Conservation (phyloP, 35 echinoderm and acorn worm species). For the Strongylocentrotus purpuratus region DNA sequence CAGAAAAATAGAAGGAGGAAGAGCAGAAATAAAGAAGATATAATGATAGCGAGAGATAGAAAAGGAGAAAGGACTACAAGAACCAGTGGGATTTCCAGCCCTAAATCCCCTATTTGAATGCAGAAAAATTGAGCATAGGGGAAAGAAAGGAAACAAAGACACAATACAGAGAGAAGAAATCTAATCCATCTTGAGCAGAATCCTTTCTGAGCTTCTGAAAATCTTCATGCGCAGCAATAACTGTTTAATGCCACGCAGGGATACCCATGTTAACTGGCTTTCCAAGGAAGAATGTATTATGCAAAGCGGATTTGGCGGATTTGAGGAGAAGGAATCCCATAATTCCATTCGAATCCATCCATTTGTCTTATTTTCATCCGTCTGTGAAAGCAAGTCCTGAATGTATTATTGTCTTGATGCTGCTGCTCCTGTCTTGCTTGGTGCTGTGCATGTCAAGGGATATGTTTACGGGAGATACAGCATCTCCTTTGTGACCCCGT, state of each 20-base stretch:
- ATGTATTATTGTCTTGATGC: background rate
- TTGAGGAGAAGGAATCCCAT: slow-evolving; percentile 23
- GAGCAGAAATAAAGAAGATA: background rate
- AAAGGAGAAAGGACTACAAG: background rate
- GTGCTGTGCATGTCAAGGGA: background rate
- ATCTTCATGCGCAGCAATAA: slow-evolving; percentile 15
- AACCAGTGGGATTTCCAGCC: background rate
- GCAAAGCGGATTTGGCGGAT: slow-evolving; percentile 11
- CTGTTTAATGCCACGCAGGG: slow-evolving; percentile 6
- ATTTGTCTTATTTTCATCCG: slow-evolving; percentile 23
- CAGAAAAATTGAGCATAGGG: background rate
- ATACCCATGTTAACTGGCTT: slow-evolving; percentile 19
- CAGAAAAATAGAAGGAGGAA: background rate
- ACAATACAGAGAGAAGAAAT: background rate
- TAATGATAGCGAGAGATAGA: background rate
- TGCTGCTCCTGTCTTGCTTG: background rate
- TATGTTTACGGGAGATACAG: background rate
- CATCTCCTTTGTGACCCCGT: background rate
- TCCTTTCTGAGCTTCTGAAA: background rate
- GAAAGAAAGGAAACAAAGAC: background rate
- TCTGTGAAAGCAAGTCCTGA: background rate
- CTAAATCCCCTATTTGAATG: background rate
- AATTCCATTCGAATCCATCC: slow-evolving; percentile 25
- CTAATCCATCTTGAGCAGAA: background rate
- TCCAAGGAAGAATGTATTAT: background rate